Conservation (phyloP, 2,888 invertebrate genomes). For the Lithophane semibrunnea region DNA sequence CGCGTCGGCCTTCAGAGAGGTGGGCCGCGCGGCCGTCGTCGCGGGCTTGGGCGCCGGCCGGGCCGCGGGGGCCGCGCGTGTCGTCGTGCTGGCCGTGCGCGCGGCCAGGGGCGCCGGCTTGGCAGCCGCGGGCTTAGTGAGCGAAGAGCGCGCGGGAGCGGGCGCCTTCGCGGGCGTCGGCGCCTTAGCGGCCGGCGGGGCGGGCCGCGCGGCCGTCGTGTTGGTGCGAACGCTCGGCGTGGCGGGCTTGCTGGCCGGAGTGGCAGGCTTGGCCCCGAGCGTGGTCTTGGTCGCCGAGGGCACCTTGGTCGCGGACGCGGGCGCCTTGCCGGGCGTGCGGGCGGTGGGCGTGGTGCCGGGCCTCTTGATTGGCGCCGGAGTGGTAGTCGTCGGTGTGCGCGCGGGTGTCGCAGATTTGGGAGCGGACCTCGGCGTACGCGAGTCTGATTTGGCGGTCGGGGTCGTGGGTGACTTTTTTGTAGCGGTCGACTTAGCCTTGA, state of each 20-base stretch:
- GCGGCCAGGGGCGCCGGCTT: conserved; percentile 51
- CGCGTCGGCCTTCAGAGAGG: conserved; percentile 46
- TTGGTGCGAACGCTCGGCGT: conserved; percentile 45
- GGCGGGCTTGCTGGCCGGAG: conserved; percentile 52
- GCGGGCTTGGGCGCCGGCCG: conserved; percentile 53
- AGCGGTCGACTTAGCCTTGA: conserved; percentile 64
- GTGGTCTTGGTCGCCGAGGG: conserved; percentile 60
- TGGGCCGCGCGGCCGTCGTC: conserved; percentile 56
- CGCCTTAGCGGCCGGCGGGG: conserved; percentile 69
- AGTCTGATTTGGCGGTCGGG: conserved; percentile 70
- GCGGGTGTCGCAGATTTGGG: conserved; percentile 72
- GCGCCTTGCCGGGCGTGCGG: conserved; percentile 63
- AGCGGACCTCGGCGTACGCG: conserved; percentile 69
- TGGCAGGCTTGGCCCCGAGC: conserved; percentile 59
- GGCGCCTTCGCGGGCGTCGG: conserved; percentile 60
- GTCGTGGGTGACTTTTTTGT: conserved; percentile 75
- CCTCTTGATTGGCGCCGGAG: conserved; percentile 68
- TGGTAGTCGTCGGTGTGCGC: conserved; percentile 69
- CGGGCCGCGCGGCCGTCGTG: conserved; percentile 45
- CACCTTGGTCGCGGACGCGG: conserved; percentile 64
- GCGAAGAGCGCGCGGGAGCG: conserved; percentile 46
- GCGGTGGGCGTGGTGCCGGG: conserved; percentile 66
- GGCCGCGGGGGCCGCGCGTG: conserved; percentile 42
- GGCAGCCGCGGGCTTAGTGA: conserved; percentile 50
- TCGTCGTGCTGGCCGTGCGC: conserved; percentile 45